Evolutionary conservation across 2,888 invertebrate species (phyloP).

Genomic region (Meiosimyza decipiens): DNA sequence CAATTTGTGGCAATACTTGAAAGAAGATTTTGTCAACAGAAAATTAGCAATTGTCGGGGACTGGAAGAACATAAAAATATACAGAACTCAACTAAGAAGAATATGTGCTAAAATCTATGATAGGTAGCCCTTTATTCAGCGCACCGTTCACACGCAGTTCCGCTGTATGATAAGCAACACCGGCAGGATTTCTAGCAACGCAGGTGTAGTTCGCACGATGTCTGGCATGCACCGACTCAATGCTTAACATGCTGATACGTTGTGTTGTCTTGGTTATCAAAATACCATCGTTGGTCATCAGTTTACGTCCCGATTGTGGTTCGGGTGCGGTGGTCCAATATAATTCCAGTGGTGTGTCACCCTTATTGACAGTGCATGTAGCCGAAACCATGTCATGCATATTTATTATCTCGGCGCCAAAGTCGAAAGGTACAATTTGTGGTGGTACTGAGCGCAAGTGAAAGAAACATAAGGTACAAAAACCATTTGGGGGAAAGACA

Average conservation of each 20-base stretch:
- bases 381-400: slow-evolving; percentile 80
- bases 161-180: slow-evolving; percentile 76
- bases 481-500: slow-evolving; percentile 25
- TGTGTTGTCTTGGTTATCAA: slow-evolving; percentile 72
- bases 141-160: slow-evolving; percentile 79
- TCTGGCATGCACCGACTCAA: slow-evolving; percentile 75
- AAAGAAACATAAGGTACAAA: neutral
- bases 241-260: slow-evolving; percentile 75
- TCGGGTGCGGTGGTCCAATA: slow-evolving; percentile 71
- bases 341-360: slow-evolving; percentile 82
- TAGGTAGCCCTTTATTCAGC: slow-evolving; percentile 11
- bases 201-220: slow-evolving; percentile 83
- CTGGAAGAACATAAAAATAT: slow-evolving; percentile 14
- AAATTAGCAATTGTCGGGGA: neutral
- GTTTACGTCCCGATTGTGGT: slow-evolving; percentile 71
- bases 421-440: slow-evolving; percentile 81
- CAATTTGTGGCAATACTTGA: slow-evolving; percentile 77
- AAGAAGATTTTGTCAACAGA: neutral
- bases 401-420: slow-evolving; percentile 81
- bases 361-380: slow-evolving; percentile 78
- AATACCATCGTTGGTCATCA: slow-evolving; percentile 71
- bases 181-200: slow-evolving; percentile 77
- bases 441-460: slow-evolving; percentile 73
- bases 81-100: neutral
- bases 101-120: neutral